Evolutionary conservation across 2,888 invertebrate genomes (phyloP), one percentile per base, ranked within the genome.

Genomic region (Cantharis rufa): DNA sequence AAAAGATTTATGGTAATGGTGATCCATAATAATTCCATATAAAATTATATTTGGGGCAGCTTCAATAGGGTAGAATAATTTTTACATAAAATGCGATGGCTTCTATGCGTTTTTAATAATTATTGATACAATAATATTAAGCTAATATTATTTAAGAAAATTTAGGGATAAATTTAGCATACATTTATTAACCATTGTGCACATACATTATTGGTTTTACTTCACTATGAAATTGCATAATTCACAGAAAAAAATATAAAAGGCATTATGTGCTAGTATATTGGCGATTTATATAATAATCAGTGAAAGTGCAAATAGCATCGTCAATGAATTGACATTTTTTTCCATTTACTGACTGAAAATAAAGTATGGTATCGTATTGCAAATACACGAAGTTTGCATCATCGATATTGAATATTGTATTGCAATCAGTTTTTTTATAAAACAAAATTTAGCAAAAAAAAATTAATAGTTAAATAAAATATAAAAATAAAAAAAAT

Each of bases 41-140:
- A 66, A 72, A 32, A 28, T 28, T 71, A 71, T 66, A 32, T 62
- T 72, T 66, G 18, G 72, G 72, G 72, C 48, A 21, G 48, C 48
- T 72, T 66, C 66, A 72, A 72, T 68, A 72, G 72, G 72, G 72
- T 72, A 13, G 72, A 72, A 72, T 72, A 66, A 72, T 72, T 72
- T 72, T 66, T 72, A 61, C 11, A 24, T 15, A 21, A 66, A 66
- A 21, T 24, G n/a, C 64, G 24, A 24, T 66, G 24, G n/a, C 64
- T 10, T 16, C 7, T 15, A 66, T 24, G 21, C 21, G n/a, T 21
- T 24, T 66, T 66, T 24, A 24, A 66, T 24, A 66, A 66, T 48
- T 48, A n/a, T 48, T n/a, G 7, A 48, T 48, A 48, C 48, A n/a
- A 5, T 48, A n/a, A 48, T n/a, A n/a, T 48, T 1, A 48, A 32